Conservation (phyloP, 2,797 vertebrate species). For the Macropus fuliginosus region DNA sequence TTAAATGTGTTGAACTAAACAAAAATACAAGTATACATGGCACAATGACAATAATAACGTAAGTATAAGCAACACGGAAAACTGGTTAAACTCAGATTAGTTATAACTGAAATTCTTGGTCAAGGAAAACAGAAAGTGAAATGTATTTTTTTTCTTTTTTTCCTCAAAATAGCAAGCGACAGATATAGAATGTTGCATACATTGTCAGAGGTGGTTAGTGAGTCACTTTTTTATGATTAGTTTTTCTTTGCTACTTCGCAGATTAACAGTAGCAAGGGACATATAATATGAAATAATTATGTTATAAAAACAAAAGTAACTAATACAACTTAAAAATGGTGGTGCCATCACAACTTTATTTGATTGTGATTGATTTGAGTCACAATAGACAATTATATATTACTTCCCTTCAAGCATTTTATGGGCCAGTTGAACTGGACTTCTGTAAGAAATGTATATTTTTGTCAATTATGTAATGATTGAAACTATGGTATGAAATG, state of each 20-base stretch:
- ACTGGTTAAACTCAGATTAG: not conserved
- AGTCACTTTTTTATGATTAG: not conserved
- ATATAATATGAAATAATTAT: not conserved
- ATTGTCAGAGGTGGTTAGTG: too few species aligned
- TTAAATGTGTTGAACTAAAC: not conserved
- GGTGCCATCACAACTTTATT: not conserved
- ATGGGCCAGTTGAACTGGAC: not conserved
- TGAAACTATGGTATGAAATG: not conserved
- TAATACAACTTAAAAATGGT: not conserved
- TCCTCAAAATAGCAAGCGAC: too few species aligned
- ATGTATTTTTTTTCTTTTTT: too few species aligned
- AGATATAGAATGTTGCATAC: too few species aligned
- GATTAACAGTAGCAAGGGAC: not conserved
- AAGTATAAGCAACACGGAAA: not conserved
- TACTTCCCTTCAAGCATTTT: not conserved
- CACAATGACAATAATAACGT: not conserved
- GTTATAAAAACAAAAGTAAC: not conserved
- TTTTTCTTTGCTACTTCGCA: not conserved
- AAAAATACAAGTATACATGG: not conserved
- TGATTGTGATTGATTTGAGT: not conserved
- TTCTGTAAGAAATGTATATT: not conserved
- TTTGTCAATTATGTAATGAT: not conserved
- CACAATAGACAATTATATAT: not conserved
- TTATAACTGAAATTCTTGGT: not conserved
- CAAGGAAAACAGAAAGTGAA: not conserved